These are phyloP conservation scores for Podarcis lilfordi DNA, from an alignment of 2,797 vertebrate genomes.

Conservation along the genomic window DNA sequence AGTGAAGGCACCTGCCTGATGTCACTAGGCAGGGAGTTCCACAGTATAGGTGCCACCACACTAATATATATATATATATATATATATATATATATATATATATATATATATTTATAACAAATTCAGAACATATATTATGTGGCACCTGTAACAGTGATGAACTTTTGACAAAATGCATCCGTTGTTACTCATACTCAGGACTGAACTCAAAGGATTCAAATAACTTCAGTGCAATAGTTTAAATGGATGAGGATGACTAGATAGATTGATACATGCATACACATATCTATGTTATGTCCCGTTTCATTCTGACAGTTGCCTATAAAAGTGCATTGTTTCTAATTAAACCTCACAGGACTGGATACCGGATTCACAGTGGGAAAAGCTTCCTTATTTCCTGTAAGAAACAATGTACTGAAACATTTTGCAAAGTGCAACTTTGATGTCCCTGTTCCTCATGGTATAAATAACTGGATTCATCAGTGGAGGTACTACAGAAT, in stretches of 20 bases:
- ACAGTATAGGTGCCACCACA: too few species aligned
- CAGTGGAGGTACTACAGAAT: conserved; percentile 32
- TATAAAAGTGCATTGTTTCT: background rate
- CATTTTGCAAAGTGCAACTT: conserved; percentile 5
- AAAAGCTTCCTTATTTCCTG: background rate
- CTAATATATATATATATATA: too few species aligned
- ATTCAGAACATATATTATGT: too few species aligned
- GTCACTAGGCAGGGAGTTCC: too few species aligned
- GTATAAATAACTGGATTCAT: conserved; percentile 35
- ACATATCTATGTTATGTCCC: background rate
- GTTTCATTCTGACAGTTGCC: background rate
- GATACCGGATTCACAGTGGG: background rate
- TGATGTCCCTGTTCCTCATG: conserved; percentile 31
- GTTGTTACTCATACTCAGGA: too few species aligned
- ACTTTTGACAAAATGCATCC: too few species aligned
- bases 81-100: too few species aligned
- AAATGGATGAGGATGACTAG: background rate
- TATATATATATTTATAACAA: too few species aligned
- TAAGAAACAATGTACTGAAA: background rate
- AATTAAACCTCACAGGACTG: background rate
- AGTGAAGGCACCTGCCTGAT: too few species aligned
- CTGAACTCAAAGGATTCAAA: too few species aligned
- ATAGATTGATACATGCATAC: background rate
- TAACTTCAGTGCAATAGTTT: too few species aligned
- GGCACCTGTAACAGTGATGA: too few species aligned